Conservation (phyloP, 2,888 invertebrate genomes). For the Sipunculus nudus region DNA sequence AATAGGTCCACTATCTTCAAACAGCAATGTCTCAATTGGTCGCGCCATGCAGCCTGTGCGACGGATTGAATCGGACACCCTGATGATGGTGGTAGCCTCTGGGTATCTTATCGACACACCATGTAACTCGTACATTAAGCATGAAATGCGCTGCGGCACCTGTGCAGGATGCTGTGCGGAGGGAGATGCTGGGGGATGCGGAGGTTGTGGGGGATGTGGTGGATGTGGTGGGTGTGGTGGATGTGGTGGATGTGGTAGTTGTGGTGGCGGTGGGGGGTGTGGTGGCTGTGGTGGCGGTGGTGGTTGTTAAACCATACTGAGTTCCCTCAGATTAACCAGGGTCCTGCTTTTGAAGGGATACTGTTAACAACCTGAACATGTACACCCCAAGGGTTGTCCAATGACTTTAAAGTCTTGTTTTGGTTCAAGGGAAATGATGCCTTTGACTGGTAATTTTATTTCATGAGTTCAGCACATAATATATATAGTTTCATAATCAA, state of each 20-base stretch:
- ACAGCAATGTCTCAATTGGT: too few relatives aligned
- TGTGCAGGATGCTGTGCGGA: constrained; percentile 49
- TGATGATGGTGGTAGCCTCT: constrained; percentile 66
- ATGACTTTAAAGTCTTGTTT: too few relatives aligned
- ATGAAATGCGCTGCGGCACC: constrained; percentile 32
- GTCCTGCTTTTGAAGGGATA: too few relatives aligned
- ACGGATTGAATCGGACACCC: constrained; percentile 52
- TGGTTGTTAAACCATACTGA: too few relatives aligned
- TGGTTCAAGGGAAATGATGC: too few relatives aligned
- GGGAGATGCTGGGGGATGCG: constrained; percentile 27
- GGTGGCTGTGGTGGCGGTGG: constrained; percentile 40
- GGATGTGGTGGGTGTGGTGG: constrained; percentile 43
- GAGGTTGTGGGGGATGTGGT: constrained; percentile 42
- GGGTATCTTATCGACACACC: constrained; percentile 66
- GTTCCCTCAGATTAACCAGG: too few relatives aligned
- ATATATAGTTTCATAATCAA: too few relatives aligned
- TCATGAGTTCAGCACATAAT: too few relatives aligned
- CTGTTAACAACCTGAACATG: too few relatives aligned
- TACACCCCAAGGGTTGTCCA: too few relatives aligned
- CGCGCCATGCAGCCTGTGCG: constrained; percentile 42
- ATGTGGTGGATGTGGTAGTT: constrained; percentile 41
- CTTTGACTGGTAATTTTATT: too few relatives aligned
- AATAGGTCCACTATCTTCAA: too few relatives aligned
- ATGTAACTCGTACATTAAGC: constrained; percentile 56
- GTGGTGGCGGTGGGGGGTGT: constrained; percentile 41